Evolutionary conservation across 2,113 vertebrate species (phyloP).

Genomic region (Nycticebus coucang): DNA sequence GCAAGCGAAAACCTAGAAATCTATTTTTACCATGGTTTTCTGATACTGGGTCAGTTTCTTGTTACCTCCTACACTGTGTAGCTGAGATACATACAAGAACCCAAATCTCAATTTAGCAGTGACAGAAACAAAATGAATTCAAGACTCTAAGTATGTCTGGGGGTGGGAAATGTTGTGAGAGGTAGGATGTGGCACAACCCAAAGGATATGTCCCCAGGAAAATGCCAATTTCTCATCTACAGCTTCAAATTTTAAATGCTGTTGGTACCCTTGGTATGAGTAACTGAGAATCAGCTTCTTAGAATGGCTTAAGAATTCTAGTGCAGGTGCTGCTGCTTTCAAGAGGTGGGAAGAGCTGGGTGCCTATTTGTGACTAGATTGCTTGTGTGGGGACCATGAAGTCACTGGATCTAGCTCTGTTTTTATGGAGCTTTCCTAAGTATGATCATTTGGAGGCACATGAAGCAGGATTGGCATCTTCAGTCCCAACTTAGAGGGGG

Average conservation of each 20-base stretch:
- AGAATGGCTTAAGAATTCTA: background rate
- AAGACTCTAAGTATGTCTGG: background rate
- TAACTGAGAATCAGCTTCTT: background rate
- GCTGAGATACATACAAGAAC: background rate
- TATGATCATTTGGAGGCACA: background rate
- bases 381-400: background rate
- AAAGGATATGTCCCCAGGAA: background rate
- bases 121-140: constrained; percentile 4
- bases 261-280: background rate
- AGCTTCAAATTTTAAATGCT: background rate
- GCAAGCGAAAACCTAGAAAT: background rate
- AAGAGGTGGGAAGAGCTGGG: background rate
- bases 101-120: background rate
- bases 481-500: background rate
- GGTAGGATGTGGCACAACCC: background rate
- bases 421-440: background rate
- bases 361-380: background rate
- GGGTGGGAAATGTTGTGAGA: background rate
- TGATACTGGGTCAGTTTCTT: background rate
- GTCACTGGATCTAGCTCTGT: background rate
- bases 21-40: background rate
- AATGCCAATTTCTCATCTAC: background rate
- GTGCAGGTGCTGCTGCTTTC: background rate
- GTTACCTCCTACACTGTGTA: background rate
- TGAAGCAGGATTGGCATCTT: background rate